A percentile compares a stretch with the other conserved stretches of the same genome.
Evolutionary conservation across 1,140 invertebrate genomes (phyloP).

Genomic region (Drosophila eugracilis): DNA sequence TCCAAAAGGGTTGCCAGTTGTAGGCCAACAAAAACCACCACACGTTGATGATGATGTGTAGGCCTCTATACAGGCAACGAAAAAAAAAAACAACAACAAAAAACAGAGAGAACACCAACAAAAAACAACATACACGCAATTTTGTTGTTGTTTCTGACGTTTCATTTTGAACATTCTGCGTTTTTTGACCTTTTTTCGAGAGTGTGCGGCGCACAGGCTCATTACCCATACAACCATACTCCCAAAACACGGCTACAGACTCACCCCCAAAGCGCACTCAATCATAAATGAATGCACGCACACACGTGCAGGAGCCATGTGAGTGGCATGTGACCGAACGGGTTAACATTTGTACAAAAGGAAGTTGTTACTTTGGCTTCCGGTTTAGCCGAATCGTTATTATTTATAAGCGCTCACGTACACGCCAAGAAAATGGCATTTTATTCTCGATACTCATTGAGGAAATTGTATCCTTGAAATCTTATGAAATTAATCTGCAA

Average conservation of each 20-base stretch:
- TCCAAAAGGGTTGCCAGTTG: constrained; percentile 59
- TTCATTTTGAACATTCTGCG: constrained; percentile 63
- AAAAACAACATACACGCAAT: constrained; percentile 53
- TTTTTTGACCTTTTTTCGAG: constrained; percentile 57
- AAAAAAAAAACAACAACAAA: constrained; percentile 8
- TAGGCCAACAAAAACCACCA: constrained; percentile 38
- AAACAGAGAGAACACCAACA: background rate
- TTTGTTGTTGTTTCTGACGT: constrained; percentile 58
- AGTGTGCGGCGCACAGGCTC: constrained; percentile 24
- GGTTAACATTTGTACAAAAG: constrained; percentile 76
- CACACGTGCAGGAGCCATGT: constrained; percentile 44
- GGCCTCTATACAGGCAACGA: constrained; percentile 41
- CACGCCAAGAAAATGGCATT: constrained; percentile 10
- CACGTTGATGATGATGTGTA: constrained; percentile 67
- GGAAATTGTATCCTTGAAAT: background rate
- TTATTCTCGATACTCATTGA: background rate
- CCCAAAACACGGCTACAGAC: background rate
- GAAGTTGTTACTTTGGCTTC: constrained; percentile 80
- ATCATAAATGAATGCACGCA: constrained; percentile 69
- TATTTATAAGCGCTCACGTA: constrained; percentile 64
- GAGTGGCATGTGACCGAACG: constrained; percentile 72
- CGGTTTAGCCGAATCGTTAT: constrained; percentile 79
- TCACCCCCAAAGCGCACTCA: constrained; percentile 60
- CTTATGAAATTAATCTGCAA: background rate
- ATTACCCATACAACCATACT: constrained; percentile 34